Percentiles rank a stretch among this genome's conserved stretches.
Conservation (phyloP, 2,797 vertebrate genomes). For the Lepilemur ruficaudatus region DNA sequence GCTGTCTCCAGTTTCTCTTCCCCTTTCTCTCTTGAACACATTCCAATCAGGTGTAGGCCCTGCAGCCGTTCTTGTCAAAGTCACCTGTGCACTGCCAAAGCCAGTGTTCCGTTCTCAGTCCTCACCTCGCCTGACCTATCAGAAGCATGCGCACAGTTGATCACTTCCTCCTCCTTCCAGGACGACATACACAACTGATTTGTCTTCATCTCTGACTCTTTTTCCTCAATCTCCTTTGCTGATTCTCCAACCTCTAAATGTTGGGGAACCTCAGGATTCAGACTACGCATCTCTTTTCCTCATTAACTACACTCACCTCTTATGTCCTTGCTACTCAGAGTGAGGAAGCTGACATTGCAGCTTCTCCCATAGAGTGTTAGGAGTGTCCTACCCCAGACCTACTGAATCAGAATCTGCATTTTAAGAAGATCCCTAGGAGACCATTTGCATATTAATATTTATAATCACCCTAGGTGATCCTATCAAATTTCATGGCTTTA, state of each 20-base stretch:
- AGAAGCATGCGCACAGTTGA: background rate
- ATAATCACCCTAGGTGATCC: background rate
- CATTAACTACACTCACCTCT: background rate
- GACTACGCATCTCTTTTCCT: background rate
- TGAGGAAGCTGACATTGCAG: background rate
- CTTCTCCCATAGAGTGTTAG: background rate
- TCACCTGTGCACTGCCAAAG: background rate
- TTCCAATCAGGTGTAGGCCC: background rate
- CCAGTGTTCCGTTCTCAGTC: background rate
- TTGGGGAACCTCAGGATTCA: background rate
- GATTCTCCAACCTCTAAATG: background rate
- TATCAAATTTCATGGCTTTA: background rate
- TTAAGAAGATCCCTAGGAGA: background rate
- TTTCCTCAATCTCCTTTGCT: background rate
- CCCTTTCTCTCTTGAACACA: background rate
- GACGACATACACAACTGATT: background rate
- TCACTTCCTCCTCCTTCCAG: background rate
- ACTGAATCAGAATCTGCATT: background rate
- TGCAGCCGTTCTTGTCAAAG: background rate
- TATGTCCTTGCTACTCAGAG: background rate
- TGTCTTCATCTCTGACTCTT: background rate
- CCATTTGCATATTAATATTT: background rate
- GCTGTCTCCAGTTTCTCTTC: background rate
- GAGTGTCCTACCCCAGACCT: background rate
- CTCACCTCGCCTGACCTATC: background rate